These are phyloP conservation scores for Colossoma macropomum DNA, from an alignment of 2,113 vertebrate species.

Conservation along the genomic window DNA sequence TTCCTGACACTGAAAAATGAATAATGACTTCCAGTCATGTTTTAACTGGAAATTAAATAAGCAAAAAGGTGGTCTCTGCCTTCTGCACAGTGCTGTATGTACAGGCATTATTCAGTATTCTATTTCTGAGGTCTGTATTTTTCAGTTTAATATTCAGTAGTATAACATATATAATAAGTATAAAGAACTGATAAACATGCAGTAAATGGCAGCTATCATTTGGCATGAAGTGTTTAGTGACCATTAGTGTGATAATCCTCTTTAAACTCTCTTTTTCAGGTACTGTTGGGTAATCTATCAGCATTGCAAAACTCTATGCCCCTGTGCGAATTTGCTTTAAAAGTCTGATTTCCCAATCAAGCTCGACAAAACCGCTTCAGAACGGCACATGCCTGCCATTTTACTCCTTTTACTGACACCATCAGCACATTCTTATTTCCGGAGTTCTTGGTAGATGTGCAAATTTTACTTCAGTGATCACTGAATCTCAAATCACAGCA, in stretches of 20 bases:
- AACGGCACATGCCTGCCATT: conserved; percentile 69
- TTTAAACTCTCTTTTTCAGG: background rate
- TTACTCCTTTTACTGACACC: conserved; percentile 64
- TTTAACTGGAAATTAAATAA: too few relatives aligned
- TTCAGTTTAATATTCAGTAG: background rate
- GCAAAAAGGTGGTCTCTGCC: too few relatives aligned
- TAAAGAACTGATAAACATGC: too few relatives aligned
- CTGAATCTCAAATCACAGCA: background rate
- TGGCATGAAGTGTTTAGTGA: too few relatives aligned
- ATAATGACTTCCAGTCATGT: too few relatives aligned
- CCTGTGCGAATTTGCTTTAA: conserved; percentile 65
- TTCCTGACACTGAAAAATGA: too few relatives aligned
- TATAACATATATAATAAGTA: background rate
- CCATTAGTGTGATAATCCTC: background rate
- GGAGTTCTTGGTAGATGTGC: conserved; percentile 71
- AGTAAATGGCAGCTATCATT: too few relatives aligned
- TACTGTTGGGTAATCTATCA: conserved; percentile 56
- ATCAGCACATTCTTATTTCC: conserved; percentile 78
- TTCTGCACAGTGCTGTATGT: too few relatives aligned
- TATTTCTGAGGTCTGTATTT: background rate
- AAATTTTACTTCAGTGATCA: conserved; percentile 67
- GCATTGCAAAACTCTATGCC: conserved; percentile 69
- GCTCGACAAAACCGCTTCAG: conserved; percentile 70
- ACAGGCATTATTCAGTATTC: too few relatives aligned
- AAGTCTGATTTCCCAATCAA: conserved; percentile 75